phyloP scores from a whole-genome alignment of 2,797 vertebrate species.

The Trematomus bernacchii region DNA sequence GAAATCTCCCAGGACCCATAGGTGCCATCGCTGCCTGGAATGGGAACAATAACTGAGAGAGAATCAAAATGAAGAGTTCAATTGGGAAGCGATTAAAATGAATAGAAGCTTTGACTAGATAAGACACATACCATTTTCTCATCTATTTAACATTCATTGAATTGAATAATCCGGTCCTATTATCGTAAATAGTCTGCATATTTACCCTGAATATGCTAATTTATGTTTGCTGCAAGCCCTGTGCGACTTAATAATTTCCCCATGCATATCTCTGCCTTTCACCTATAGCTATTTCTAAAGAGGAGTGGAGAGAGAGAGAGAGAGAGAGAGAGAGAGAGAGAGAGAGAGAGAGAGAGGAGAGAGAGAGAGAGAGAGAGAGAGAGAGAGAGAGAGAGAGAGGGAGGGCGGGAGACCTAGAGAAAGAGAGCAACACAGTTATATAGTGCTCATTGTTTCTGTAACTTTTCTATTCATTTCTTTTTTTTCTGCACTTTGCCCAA shows the following conservation, averaged over 20 bases:
- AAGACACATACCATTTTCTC: conserved; percentile 90
- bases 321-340: conserved; percentile 29
- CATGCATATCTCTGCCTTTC: conserved; percentile 79
- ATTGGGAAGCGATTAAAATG: conserved; percentile 96
- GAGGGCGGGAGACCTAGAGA: conserved; percentile 41
- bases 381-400: conserved; percentile 29
- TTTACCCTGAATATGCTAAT: conserved; percentile 99
- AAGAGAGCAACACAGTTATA: conserved; percentile 78
- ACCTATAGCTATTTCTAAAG: conserved; percentile 78
- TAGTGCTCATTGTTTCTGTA: conserved; percentile 87
- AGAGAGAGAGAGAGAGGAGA: conserved; percentile 54
- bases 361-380: conserved; percentile 35
- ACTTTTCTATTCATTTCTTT: conserved; percentile 77
- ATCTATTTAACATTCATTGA: conserved; percentile 99
- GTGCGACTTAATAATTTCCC: conserved; percentile 86
- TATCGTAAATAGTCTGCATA: conserved; percentile 99
- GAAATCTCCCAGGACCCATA: conserved; percentile 75
- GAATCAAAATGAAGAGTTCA: conserved; percentile 86
- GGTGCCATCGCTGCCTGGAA: conserved; percentile 65
- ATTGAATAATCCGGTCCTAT: conserved; percentile 99
- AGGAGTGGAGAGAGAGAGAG: conserved; percentile 56
- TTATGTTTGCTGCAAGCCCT: conserved; percentile 97
- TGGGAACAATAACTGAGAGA: conserved; percentile 75
- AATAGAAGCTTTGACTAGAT: conserved; percentile 93
- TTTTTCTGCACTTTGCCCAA: conserved; percentile 77